Percentiles rank a stretch among this genome's conserved stretches.
phyloP scores from a whole-genome alignment of 2,888 invertebrate genomes.

The Neocrepidodera transversa region DNA sequence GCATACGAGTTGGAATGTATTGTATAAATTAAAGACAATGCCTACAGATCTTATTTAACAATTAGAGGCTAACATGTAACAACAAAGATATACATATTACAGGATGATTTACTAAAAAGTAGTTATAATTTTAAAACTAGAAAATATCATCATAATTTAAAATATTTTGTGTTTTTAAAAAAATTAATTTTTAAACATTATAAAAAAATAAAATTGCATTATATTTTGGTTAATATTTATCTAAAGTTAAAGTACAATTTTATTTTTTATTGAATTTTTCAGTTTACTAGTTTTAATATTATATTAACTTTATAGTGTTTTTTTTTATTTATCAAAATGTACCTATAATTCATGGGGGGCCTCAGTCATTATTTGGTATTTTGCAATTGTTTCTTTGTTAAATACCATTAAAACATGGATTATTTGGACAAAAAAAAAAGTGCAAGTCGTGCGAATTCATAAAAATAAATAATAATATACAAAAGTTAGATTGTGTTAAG shows the following conservation, averaged over 20 bases:
- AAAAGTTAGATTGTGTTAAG: conserved; percentile 51
- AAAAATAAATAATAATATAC: conserved; percentile 59
- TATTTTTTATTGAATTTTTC: too few relatives aligned
- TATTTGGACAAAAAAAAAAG: conserved; percentile 48
- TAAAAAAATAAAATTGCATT: too few relatives aligned
- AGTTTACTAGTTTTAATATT: too few relatives aligned
- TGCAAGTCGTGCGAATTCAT: conserved; percentile 44
- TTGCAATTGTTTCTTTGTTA: conserved; percentile 50
- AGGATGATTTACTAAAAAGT: not conserved
- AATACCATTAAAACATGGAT: conserved; percentile 58
- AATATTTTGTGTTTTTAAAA: too few relatives aligned
- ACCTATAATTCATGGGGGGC: conserved; percentile 40
- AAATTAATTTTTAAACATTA: too few relatives aligned
- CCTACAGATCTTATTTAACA: conserved; percentile 58
- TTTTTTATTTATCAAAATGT: conserved; percentile 44
- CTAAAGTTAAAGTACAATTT: too few relatives aligned
- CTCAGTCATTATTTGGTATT: conserved; percentile 56
- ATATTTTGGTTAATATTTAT: too few relatives aligned
- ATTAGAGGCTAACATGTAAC: conserved; percentile 52
- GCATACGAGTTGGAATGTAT: conserved; percentile 58
- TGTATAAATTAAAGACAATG: conserved; percentile 52
- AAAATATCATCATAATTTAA: too few relatives aligned
- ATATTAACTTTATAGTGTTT: too few relatives aligned
- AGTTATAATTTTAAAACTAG: too few relatives aligned
- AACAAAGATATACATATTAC: conserved; percentile 45